These are phyloP conservation scores for Eufriesea mexicana DNA, from an alignment of 1,140 invertebrate species.

Conservation along the genomic window DNA sequence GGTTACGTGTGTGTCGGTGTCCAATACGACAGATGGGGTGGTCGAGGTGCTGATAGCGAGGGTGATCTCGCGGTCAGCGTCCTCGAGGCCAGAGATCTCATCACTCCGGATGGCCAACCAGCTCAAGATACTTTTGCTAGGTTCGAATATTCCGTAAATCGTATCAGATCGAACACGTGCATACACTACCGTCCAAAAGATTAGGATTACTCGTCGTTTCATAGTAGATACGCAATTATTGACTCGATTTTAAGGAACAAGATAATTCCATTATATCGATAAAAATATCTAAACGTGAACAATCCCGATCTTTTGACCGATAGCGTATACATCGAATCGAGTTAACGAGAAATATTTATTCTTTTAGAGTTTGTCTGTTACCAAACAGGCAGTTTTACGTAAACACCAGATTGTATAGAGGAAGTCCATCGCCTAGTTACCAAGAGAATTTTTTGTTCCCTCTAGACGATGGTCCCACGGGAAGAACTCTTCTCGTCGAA, in stretches of 20 bases:
- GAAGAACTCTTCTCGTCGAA: slow-evolving; percentile 76
- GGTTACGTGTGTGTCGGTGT: slow-evolving; percentile 90
- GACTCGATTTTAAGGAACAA: too few species aligned
- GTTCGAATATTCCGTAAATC: slow-evolving; percentile 42
- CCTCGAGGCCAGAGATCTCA: slow-evolving; percentile 89
- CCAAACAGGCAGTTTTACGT: slow-evolving; percentile 88
- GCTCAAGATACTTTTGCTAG: slow-evolving; percentile 89
- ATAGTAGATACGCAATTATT: too few species aligned
- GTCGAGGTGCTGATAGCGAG: slow-evolving; percentile 84
- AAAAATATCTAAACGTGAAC: too few species aligned
- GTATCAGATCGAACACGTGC: background rate
- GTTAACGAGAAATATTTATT: background rate
- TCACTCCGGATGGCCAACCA: slow-evolving; percentile 84
- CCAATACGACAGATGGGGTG: slow-evolving; percentile 87
- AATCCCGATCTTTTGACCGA: background rate
- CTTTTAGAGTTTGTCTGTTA: slow-evolving; percentile 86
- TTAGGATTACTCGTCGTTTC: too few species aligned
- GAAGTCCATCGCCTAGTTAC: slow-evolving; percentile 87
- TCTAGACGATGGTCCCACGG: slow-evolving; percentile 81
- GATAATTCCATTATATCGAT: too few species aligned
- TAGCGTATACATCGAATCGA: background rate
- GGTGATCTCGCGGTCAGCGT: slow-evolving; percentile 89
- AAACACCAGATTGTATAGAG: slow-evolving; percentile 88
- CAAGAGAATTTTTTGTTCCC: slow-evolving; percentile 89
- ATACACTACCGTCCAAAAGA: too few species aligned